Evolutionary conservation across 2,888 invertebrate genomes (phyloP), one percentile per base, ranked within the genome.

Genomic region (Dinocampus coccinellae): DNA sequence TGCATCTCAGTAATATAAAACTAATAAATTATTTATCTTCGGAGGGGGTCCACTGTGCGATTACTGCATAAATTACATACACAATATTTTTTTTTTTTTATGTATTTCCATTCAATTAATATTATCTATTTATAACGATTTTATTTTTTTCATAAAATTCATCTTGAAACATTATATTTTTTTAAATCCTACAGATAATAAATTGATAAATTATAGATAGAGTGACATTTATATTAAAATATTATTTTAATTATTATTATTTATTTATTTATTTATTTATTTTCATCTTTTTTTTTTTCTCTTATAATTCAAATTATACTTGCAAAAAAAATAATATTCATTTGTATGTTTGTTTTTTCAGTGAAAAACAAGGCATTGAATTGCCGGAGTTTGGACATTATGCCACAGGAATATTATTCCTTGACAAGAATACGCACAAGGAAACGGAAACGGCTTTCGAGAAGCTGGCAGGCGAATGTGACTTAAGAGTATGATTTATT

Each of bases 371-470:
- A 82, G 94, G 93, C 81, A 90, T 97, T 73, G 92, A 92, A 77
- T 90, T 99, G 80, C 99, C 99, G 9, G 91, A 92, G 22, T 91
- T 93, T 81, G 98, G 98, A 3, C 90, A 92, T 78, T 99, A 99
- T 90, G 99, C 98, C 67, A 98, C 98, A 22, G 99, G 99, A 73
- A 96, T 99, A 77, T 92, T 99, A 85, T 99, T 96, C 89, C 89
- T 98, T 88, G 97, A 98, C 88, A 93, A 94, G 86, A 90, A 92
- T 63, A 93, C 94, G 82, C 94, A 95, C 82, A 90, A 92, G 81
- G 92, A 94, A 80, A 93, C 93, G 69, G 96, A 97, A 89, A 90
- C 91, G 78, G 92, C 93, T 81, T 97, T 99, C 88, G 90, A 91
- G 75, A 92, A 91, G 77, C 89, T 98, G 82, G 96, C 97, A 69